A percentile compares a stretch with the other conserved stretches of the same genome.
Conservation (phyloP, 2,113 vertebrate genomes). For the Callaeas wilsoni region DNA sequence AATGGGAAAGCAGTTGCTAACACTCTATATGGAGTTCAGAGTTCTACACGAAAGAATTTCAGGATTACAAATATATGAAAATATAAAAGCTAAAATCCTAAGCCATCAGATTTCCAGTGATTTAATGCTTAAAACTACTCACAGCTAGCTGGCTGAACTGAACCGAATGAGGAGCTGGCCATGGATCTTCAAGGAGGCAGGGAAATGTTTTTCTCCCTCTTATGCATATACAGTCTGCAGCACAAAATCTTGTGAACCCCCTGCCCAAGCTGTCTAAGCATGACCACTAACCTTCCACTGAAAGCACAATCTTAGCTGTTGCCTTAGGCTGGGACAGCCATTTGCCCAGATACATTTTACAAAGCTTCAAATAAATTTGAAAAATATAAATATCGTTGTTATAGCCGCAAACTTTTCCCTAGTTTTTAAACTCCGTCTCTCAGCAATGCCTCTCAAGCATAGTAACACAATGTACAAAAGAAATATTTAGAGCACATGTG, state of each 20-base stretch:
- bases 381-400: neutral
- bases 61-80: too few species aligned
- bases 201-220: neutral
- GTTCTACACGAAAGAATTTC: too few species aligned
- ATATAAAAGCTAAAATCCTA: too few species aligned
- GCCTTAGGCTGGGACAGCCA: neutral
- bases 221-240: neutral
- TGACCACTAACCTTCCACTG: neutral
- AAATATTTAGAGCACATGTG: neutral
- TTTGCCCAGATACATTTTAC: neutral
- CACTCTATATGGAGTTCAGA: too few species aligned
- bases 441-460: rapidly evolving
- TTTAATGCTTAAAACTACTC: neutral
- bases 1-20: too few species aligned
- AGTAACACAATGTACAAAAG: neutral
- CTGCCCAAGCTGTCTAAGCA: neutral
- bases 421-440: neutral
- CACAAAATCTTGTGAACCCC: neutral
- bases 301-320: neutral
- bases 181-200: neutral
- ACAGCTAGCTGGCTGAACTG: neutral
- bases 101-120: too few species aligned
- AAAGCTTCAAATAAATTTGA: neutral
- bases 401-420: neutral
- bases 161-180: neutral